A percentile compares a stretch with the other conserved stretches of the same genome.
These are phyloP conservation scores for Rhorus exstirpatorius DNA, from an alignment of 2,888 invertebrate genomes.

Conservation along the genomic window DNA sequence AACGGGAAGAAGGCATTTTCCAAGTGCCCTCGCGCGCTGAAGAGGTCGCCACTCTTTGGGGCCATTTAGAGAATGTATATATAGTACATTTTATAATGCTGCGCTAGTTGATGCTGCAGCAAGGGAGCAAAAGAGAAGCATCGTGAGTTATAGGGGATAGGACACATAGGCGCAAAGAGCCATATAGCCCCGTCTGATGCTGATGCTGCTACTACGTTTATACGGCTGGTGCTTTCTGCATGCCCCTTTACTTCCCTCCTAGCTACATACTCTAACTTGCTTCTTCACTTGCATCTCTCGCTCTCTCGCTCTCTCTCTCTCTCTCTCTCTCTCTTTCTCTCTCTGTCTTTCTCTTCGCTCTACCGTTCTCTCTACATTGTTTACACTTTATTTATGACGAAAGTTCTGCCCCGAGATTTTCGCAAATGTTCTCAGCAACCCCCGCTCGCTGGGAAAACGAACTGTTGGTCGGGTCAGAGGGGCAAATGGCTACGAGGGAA, in stretches of 20 bases:
- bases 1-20: background rate
- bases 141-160: slow-evolving; percentile 50
- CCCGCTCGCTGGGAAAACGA: slow-evolving; percentile 69
- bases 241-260: slow-evolving; percentile 6
- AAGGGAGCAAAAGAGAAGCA: slow-evolving; percentile 12
- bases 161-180: slow-evolving; percentile 35
- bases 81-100: background rate
- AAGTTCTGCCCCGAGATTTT: slow-evolving; percentile 83
- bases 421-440: slow-evolving; percentile 78
- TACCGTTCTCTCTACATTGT: slow-evolving; percentile 77
- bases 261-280: slow-evolving; percentile 7
- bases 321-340: background rate
- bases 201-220: slow-evolving; percentile 43
- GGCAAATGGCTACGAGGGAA: background rate
- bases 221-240: slow-evolving; percentile 24
- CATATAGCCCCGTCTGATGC: slow-evolving; percentile 25
- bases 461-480: slow-evolving; percentile 10
- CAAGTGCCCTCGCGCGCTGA: background rate
- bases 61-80: too few species aligned
- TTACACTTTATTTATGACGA: slow-evolving; percentile 85
- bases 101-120: background rate
- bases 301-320: background rate
- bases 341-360: background rate
- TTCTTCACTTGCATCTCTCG: slow-evolving; percentile 1
- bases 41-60: background rate